phyloP scores from a whole-genome alignment of 2,113 vertebrate species.

The Suricata suricatta region DNA sequence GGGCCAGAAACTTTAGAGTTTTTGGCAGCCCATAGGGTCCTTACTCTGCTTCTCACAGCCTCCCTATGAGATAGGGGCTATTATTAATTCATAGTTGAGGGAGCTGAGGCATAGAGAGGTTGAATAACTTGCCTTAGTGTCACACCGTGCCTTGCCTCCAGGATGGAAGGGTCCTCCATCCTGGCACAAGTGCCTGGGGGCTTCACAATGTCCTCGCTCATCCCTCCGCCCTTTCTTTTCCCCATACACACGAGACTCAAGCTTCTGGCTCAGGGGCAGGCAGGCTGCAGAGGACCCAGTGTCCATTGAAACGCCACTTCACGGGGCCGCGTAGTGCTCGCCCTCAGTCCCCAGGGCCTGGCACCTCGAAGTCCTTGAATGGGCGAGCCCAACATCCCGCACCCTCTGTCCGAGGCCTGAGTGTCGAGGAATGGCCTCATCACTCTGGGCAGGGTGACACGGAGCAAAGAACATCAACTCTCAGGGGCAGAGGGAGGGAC shows the following conservation, averaged over 20 bases:
- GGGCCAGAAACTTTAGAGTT: not conserved
- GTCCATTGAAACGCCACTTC: not conserved
- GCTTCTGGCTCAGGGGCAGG: not conserved
- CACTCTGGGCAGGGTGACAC: not conserved
- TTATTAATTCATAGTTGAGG: not conserved
- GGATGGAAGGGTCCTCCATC: not conserved
- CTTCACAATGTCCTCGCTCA: not conserved
- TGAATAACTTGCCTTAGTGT: not conserved
- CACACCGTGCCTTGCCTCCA: not conserved
- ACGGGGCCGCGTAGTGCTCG: not conserved
- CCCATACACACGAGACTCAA: not conserved
- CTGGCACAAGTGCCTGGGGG: not conserved
- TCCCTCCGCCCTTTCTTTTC: not conserved
- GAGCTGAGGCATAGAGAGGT: not conserved
- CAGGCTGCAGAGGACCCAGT: not conserved
- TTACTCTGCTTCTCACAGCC: not conserved
- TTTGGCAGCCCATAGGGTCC: not conserved
- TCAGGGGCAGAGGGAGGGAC: not conserved
- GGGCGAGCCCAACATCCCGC: rapidly evolving
- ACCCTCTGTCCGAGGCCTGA: not conserved
- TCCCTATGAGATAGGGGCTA: not conserved
- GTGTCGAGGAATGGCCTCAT: not conserved
- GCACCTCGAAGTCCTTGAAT: not conserved
- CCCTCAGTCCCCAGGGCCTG: not conserved
- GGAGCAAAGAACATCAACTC: not conserved